Evolutionary conservation across 2,113 vertebrate species (phyloP), one percentile per base, ranked within the genome.

Genomic region (Galemys pyrenaicus): DNA sequence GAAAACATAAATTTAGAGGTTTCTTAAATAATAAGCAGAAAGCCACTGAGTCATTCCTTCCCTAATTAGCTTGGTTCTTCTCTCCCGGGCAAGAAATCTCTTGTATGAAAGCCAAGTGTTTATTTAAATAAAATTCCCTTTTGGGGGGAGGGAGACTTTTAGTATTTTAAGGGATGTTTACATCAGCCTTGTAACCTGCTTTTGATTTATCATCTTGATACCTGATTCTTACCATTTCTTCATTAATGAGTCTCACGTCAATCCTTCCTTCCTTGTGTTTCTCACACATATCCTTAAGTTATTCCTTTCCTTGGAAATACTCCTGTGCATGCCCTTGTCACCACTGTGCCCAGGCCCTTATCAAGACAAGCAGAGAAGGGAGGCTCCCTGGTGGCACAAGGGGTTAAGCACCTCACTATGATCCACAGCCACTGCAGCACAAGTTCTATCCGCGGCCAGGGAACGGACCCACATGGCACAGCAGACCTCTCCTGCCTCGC

Each of bases 21-120:
- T 79, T 87, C 78, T 75, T 79, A 74, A 94, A 80, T 68, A 93
- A 84, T 93, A 93, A 95, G 37, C 37, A 46, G 67, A 92, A 83
- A 77, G 37, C 75, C 87, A 81, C 46, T 73, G 80, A 84, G 60
- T 96, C 92, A 84, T 75, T 65, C 51, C 80, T 81, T 79, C 70
- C 41, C 75, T 93, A 95, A 91, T 96, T 96, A 94, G 75, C 56
- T 87, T 91, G 35, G 54, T 75, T 95, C 78, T 92, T 93, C 64
- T 89, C 71, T 77, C 81, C 70, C 51, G 65, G 54, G 65, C 75
- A 84, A 87, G 68, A 93, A 95, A 96, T 64, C 51, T 20, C 41
- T 93, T 79, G 92, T 96, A 67, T 77, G 91, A 81, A 84, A 93
- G 70, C 16, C 37, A 58, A 90, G 56, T 51, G 19, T 92, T 94